Conservation (phyloP, 1,140 invertebrate species). For the Lutraria rhynchaena region DNA sequence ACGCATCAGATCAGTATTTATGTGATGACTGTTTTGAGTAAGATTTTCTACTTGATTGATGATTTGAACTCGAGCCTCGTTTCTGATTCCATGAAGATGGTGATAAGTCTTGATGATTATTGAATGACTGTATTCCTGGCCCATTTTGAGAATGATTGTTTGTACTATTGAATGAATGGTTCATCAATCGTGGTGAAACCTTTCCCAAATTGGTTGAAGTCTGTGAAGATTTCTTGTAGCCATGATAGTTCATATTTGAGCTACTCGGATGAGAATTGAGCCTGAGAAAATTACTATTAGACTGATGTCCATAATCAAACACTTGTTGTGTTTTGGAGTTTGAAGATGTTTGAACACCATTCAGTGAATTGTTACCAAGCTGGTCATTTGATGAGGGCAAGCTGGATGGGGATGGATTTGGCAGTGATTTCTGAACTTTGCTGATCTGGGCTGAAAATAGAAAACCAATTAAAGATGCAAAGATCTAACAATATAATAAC, state of each 20-base stretch:
- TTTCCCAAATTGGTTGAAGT: conserved; percentile 19
- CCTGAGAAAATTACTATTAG: conserved; percentile 23
- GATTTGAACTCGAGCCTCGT: conserved; percentile 5
- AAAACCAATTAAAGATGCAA: no score
- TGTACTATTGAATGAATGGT: conserved; percentile 25
- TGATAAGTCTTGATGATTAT: conserved; percentile 45
- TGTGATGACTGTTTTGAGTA: conserved; percentile 49
- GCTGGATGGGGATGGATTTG: conserved; percentile 18
- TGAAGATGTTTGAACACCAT: conserved; percentile 2
- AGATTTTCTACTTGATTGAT: conserved; percentile 13
- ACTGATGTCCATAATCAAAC: conserved; percentile 57
- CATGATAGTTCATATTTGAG: conserved; percentile 8
- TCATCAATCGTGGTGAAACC: conserved; percentile 27
- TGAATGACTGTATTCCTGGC: conserved; percentile 35
- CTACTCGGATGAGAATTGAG: conserved; percentile 46
- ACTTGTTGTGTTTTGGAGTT: conserved; percentile 10
- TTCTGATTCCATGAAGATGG: conserved; percentile 50
- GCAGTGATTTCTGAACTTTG: conserved; percentile 56
- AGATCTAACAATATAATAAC: no score
- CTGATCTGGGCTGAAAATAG: conserved; percentile 51
- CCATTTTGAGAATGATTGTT: conserved; percentile 37
- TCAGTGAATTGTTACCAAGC: background rate
- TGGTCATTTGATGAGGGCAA: conserved; percentile 28
- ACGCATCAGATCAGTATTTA: conserved; percentile 28
- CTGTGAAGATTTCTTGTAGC: conserved; percentile 20